phyloP scores from a whole-genome alignment of 2,888 invertebrate species.

The Hipparchia sbordonii region DNA sequence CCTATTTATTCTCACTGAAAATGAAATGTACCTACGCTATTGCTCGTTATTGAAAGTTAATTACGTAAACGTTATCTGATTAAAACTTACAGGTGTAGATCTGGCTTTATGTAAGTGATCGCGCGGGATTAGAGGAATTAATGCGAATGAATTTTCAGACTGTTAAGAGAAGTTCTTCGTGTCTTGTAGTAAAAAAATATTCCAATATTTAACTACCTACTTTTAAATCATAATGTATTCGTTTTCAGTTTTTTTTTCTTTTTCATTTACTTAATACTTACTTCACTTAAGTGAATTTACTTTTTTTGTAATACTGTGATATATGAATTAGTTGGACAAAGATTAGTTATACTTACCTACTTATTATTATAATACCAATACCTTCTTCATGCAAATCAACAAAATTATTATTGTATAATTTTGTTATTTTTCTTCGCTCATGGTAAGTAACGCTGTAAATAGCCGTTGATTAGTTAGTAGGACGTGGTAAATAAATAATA shows the following conservation, averaged over 20 bases:
- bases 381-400: background rate
- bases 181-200: conserved; percentile 20
- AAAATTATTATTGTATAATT: conserved; percentile 19
- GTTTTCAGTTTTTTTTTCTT: conserved; percentile 18
- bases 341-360: conserved; percentile 3
- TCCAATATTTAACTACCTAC: conserved; percentile 24
- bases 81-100: no score
- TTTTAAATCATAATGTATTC: conserved; percentile 23
- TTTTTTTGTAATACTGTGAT: conserved; percentile 36
- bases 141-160: background rate
- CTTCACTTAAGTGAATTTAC: conserved; percentile 16
- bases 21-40: no score
- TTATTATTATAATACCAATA: no score
- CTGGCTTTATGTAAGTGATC: no score
- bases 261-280: conserved; percentile 6
- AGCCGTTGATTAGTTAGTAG: conserved; percentile 80
- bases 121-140: background rate
- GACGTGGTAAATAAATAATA: conserved; percentile 61
- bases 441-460: conserved; percentile 63
- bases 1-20: no score
- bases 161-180: background rate
- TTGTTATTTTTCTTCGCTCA: conserved; percentile 24
- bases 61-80: no score
- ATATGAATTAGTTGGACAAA: conserved; percentile 34
- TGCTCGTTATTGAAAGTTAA: no score